Percentiles rank a stretch among this genome's conserved stretches.
Evolutionary conservation across 2,888 invertebrate genomes (phyloP).

Genomic region (Drymonia ruficornis): DNA sequence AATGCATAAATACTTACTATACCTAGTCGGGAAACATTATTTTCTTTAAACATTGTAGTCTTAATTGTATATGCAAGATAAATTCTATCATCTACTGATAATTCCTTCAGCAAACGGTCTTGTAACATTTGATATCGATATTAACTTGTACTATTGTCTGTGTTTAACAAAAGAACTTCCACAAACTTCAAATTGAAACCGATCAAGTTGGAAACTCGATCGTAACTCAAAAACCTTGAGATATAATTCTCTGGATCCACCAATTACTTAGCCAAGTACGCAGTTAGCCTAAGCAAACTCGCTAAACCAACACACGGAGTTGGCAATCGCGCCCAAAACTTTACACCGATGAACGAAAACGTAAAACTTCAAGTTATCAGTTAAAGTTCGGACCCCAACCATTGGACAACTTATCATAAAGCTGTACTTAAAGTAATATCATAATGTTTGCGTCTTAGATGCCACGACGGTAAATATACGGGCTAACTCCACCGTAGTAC

Average conservation of each 20-base stretch:
- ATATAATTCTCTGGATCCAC: conserved; percentile 21
- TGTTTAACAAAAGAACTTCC: not conserved
- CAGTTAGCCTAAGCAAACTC: conserved; percentile 33
- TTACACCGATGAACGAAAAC: conserved; percentile 39
- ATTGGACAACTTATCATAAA: not conserved
- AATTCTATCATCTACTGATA: too few species aligned
- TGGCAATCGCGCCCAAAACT: conserved; percentile 39
- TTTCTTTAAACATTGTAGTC: too few species aligned
- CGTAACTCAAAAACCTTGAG: conserved; percentile 21
- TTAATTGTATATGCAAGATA: too few species aligned
- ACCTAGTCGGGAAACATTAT: too few species aligned
- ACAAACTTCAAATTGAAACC: conserved; percentile 18
- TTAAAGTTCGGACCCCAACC: not conserved
- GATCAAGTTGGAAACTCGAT: conserved; percentile 11
- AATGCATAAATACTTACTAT: too few species aligned
- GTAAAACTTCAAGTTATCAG: conserved; percentile 37
- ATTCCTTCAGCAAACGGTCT: too few species aligned
- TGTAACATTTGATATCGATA: not conserved
- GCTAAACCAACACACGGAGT: conserved; percentile 30
- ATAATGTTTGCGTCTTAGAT: too few species aligned
- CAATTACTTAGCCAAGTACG: conserved; percentile 40
- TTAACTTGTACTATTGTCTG: not conserved
- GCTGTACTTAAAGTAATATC: too few species aligned
- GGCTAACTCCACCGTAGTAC: too few species aligned
- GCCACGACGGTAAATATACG: too few species aligned